phyloP scores from a whole-genome alignment of 2,113 vertebrate species.

The Anthoscopus minutus region DNA sequence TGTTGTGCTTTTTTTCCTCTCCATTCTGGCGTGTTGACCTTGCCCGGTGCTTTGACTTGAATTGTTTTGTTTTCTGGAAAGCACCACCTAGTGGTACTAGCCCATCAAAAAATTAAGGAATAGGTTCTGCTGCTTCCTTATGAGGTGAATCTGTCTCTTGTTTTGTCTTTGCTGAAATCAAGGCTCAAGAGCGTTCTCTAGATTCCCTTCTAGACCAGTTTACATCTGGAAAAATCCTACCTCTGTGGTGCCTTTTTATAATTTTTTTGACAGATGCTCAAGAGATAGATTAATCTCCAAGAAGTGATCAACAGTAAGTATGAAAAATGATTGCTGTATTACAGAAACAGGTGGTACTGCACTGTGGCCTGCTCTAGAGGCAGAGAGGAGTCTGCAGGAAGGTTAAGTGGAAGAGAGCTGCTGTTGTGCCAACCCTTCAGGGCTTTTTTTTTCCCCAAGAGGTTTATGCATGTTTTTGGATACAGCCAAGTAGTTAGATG shows the following conservation, averaged over 20 bases:
- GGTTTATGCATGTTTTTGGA: not conserved
- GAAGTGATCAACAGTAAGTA: not conserved
- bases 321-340: not conserved
- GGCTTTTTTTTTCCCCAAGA: not conserved
- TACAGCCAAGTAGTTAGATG: not conserved
- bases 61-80: not conserved
- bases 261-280: rapidly evolving
- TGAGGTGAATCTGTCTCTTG: not conserved
- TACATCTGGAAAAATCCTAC: not conserved
- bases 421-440: rapidly evolving
- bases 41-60: not conserved
- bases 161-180: not conserved
- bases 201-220: not conserved
- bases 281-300: not conserved
- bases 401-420: not conserved
- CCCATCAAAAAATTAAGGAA: not conserved
- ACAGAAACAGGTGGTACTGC: not conserved
- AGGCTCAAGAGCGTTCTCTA: not conserved
- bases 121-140: not conserved
- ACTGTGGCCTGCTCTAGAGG: not conserved
- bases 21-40: rapidly evolving
- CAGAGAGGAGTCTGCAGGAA: not conserved
- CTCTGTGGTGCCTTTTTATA: not conserved
- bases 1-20: not conserved
- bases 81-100: not conserved